Percentiles rank a stretch among this genome's conserved stretches.
Conservation (phyloP, 2,797 vertebrate species). For the Chrosomus eos region DNA sequence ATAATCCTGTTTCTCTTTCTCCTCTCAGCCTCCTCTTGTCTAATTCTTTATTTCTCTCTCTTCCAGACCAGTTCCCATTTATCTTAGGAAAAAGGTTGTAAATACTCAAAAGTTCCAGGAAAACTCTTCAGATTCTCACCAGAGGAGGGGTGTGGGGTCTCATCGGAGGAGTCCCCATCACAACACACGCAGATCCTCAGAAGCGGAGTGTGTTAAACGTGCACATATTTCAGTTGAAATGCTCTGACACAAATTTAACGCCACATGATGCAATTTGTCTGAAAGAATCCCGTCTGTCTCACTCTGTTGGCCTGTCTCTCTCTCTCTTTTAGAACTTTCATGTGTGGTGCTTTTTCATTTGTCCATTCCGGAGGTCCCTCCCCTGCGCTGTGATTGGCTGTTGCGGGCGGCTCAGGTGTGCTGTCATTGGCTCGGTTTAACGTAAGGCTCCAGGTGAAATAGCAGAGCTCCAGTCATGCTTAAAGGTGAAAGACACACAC, state of each 20-base stretch:
- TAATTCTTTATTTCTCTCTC: background rate
- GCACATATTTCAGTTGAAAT: constrained; percentile 9
- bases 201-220: background rate
- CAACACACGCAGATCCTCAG: background rate
- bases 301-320: background rate
- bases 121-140: constrained; percentile 16
- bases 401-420: background rate
- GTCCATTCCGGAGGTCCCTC: background rate
- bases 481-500: constrained; percentile 14
- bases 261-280: constrained; percentile 21
- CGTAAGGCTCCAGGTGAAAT: constrained; percentile 49
- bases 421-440: constrained; percentile 15
- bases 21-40: constrained; percentile 43
- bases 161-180: background rate
- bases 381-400: constrained; percentile 40
- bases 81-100: background rate
- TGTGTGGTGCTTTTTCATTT: background rate
- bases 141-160: constrained; percentile 16
- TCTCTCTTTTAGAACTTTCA: background rate
- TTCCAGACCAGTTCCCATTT: constrained; percentile 27
- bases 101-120: constrained; percentile 32
- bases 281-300: constrained; percentile 5
- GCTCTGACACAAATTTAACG: background rate
- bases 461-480: constrained; percentile 30
- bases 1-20: constrained; percentile 32